Conservation (phyloP, 2,113 vertebrate species). For the Rhabdornis inornatus region DNA sequence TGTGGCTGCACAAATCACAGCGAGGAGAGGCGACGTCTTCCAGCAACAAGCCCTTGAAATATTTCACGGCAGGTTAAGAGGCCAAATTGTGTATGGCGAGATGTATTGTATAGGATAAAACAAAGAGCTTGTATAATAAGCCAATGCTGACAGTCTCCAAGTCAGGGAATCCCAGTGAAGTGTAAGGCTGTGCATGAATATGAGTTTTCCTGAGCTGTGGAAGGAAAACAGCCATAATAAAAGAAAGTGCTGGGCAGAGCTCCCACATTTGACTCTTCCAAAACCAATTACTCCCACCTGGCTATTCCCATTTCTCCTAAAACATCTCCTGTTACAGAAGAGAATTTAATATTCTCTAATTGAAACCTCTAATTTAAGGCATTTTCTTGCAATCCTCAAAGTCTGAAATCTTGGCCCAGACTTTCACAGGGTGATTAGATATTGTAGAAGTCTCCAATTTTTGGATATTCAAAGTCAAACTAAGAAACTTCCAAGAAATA, state of each 20-base stretch:
- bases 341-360: constrained; percentile 50
- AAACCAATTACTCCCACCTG: constrained; percentile 49
- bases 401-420: constrained; percentile 18
- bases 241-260: constrained; percentile 7
- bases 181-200: constrained; percentile 12
- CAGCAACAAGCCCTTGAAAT: constrained; percentile 38
- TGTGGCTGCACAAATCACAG: background rate
- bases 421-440: background rate
- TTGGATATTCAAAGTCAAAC: background rate
- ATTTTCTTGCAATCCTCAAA: background rate
- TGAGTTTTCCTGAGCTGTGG: constrained; percentile 23
- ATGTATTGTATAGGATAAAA: constrained; percentile 44
- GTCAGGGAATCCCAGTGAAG: constrained; percentile 55
- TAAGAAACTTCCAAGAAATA: background rate
- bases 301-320: constrained; percentile 39
- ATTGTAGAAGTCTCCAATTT: background rate
- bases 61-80: constrained; percentile 38
- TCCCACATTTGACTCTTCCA: constrained; percentile 22
- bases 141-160: background rate
- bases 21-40: background rate
- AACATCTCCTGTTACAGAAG: constrained; percentile 25
- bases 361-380: constrained; percentile 27
- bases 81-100: background rate
- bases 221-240: constrained; percentile 18
- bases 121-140: constrained; percentile 37